A percentile compares a stretch with the other conserved stretches of the same genome.
Evolutionary conservation across 2,888 invertebrate species (phyloP).

Genomic region (Sinelater perroti): DNA sequence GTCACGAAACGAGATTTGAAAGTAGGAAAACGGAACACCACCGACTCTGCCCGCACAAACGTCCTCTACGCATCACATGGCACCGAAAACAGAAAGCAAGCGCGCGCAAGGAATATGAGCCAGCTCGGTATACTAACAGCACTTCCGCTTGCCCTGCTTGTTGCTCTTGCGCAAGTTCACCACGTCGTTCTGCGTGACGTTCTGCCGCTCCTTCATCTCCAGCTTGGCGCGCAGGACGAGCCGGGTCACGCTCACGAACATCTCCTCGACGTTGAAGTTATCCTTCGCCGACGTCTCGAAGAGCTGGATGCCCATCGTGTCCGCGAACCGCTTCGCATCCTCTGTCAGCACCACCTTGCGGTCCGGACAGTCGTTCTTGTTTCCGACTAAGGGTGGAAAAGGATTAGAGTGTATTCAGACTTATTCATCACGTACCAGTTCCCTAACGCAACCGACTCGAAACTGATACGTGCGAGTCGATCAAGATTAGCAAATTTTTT

Average conservation of each 20-base stretch:
- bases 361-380: conserved; percentile 95
- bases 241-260: conserved; percentile 78
- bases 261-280: conserved; percentile 98
- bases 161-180: conserved; percentile 76
- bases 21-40: no score
- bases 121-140: conserved; percentile 60
- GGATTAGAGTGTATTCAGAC: no score
- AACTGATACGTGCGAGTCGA: no score
- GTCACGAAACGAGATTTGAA: no score
- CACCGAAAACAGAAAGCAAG: conserved; percentile 33
- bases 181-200: conserved; percentile 73
- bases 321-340: conserved; percentile 96
- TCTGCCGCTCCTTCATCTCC: conserved; percentile 79
- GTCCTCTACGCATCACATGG: background rate
- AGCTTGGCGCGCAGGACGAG: conserved; percentile 88
- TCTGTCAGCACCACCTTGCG: conserved; percentile 96
- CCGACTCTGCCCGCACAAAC: no score
- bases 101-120: conserved; percentile 5
- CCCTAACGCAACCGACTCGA: no score
- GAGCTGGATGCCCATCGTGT: conserved; percentile 95
- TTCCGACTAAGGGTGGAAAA: conserved; percentile 78
- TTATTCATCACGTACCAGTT: no score
- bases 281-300: conserved; percentile 99
- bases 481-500: no score
- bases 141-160: conserved; percentile 70